Evolutionary conservation across 92 coral and sea anemone genomes (phyloP).

Genomic region (Epizoanthus rinbou): DNA sequence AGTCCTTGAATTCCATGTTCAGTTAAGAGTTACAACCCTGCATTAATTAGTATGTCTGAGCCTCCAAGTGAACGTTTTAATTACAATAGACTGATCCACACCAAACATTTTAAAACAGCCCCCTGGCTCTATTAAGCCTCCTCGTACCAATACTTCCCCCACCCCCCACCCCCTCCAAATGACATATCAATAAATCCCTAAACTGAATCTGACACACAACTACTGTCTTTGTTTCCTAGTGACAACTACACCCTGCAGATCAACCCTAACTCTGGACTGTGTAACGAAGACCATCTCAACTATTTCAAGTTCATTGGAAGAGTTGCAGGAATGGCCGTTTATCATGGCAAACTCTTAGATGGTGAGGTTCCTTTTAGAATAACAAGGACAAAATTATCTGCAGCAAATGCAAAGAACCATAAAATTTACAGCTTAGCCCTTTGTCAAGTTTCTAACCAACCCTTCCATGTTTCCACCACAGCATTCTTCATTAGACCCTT

Average conservation of each 20-base stretch:
- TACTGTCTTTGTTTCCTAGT: constrained; percentile 46
- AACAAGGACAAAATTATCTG: no score
- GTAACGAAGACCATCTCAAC: constrained; percentile 94
- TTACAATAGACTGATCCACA: no score
- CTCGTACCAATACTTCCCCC: no score
- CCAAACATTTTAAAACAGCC: no score
- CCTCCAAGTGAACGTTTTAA: no score
- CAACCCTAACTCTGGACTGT: constrained; percentile 96
- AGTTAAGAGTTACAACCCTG: no score
- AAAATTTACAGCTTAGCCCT: background rate
- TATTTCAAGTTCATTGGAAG: constrained; percentile 98
- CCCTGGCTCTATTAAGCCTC: no score
- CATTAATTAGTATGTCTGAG: no score
- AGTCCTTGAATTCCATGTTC: no score
- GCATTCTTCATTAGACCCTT: constrained; percentile 98
- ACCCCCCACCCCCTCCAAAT: no score
- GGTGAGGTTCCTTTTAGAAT: constrained; percentile 58
- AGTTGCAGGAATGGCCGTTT: constrained; percentile 99
- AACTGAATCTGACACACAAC: background rate
- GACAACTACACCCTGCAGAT: constrained; percentile 98
- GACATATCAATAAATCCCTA: no score
- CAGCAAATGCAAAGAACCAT: no score
- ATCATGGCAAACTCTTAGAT: constrained; percentile 95
- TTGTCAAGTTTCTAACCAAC: background rate
- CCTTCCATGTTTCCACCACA: background rate